A percentile compares a stretch with the other conserved stretches of the same genome.
Conservation (phyloP, 2,113 vertebrate species). For the Gobiocypris rarus region DNA sequence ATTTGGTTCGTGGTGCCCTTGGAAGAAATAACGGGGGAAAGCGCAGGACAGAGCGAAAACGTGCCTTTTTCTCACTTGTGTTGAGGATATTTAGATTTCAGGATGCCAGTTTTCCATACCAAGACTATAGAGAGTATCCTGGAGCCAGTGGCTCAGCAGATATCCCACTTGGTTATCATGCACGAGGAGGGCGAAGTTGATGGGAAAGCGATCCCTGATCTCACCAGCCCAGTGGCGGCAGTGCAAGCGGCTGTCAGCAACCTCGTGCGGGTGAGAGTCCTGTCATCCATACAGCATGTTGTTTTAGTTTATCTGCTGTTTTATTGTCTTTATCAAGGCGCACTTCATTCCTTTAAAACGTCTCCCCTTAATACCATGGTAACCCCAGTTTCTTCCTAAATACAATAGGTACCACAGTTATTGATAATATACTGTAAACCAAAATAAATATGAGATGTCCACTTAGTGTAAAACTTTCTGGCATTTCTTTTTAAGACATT, state of each 20-base stretch:
- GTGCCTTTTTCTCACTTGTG: constrained; percentile 64
- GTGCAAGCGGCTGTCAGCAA: constrained; percentile 99
- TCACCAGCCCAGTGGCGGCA: constrained; percentile 92
- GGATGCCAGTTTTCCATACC: constrained; percentile 98
- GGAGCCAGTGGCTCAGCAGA: constrained; percentile 99
- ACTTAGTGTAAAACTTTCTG: not conserved
- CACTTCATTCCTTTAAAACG: not conserved
- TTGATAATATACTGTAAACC: not conserved
- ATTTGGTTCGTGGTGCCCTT: constrained; percentile 59
- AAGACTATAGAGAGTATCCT: constrained; percentile 99
- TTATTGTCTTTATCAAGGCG: not conserved
- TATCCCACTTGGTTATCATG: constrained; percentile 99
- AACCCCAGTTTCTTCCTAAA: not conserved
- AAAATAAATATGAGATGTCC: not conserved
- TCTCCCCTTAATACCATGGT: not conserved
- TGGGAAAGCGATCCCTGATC: constrained; percentile 97
- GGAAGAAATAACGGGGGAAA: constrained; percentile 51
- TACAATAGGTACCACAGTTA: not conserved
- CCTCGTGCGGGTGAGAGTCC: constrained; percentile 92
- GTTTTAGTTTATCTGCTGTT: constrained; percentile 3
- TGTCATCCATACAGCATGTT: constrained; percentile 10
- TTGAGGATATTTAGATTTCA: constrained; percentile 73
- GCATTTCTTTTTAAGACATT: not conserved
- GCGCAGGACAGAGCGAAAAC: constrained; percentile 53
- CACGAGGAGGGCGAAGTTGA: constrained; percentile 99